Percentiles rank a stretch among this genome's conserved stretches.
These are phyloP conservation scores for Xenentodon cancila DNA, from an alignment of 2,797 vertebrate species.

Conservation along the genomic window DNA sequence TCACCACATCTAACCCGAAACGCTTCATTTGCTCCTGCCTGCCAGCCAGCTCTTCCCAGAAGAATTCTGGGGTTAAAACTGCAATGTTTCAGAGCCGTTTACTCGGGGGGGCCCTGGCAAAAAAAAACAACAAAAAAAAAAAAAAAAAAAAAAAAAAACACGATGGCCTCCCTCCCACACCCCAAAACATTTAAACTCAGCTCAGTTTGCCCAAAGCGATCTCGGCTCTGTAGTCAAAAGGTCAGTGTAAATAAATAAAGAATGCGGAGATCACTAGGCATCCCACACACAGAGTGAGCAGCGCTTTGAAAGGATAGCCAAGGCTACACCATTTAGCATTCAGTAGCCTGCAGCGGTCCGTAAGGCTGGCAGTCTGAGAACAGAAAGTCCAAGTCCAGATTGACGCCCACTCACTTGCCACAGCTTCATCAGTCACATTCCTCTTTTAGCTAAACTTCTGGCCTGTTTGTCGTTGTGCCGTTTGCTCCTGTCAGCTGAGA, in stretches of 20 bases:
- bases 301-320: conserved; percentile 72
- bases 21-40: conserved; percentile 77
- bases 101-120: conserved; percentile 68
- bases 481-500: conserved; percentile 31
- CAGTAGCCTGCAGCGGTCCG: conserved; percentile 71
- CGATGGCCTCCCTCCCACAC: conserved; percentile 64
- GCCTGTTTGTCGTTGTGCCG: conserved; percentile 42
- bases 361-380: conserved; percentile 71
- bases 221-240: conserved; percentile 71
- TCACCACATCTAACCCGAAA: conserved; percentile 81
- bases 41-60: conserved; percentile 62
- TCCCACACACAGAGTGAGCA: conserved; percentile 72
- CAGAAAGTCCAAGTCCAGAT: conserved; percentile 71
- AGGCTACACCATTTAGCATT: conserved; percentile 74
- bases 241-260: conserved; percentile 84
- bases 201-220: conserved; percentile 75
- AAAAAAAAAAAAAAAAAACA: no score
- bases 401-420: conserved; percentile 78
- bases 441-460: conserved; percentile 50
- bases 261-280: conserved; percentile 73
- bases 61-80: conserved; percentile 64
- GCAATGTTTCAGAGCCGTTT: conserved; percentile 54
- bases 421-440: conserved; percentile 65
- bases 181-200: conserved; percentile 76
- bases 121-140: no score